Evolutionary conservation across 2,113 vertebrate species (phyloP).

Genomic region (Callipepla californica): DNA sequence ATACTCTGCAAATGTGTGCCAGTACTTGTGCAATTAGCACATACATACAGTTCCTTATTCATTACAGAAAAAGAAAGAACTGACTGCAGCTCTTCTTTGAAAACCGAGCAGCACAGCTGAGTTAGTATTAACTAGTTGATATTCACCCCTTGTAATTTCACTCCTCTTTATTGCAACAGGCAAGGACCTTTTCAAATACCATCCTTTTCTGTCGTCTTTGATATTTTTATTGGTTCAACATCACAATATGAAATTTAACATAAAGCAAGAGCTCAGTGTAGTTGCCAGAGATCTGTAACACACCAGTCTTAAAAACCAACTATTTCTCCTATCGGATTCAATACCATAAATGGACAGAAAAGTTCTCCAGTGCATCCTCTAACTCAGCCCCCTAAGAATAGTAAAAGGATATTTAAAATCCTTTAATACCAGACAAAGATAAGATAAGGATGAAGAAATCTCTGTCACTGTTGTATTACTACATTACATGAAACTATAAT

Average conservation of each 20-base stretch:
- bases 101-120: not conserved
- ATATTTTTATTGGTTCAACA: not conserved
- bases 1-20: not conserved
- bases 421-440: not conserved
- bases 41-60: not conserved
- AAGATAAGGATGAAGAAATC: not conserved
- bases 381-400: not conserved
- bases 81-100: not conserved
- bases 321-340: not conserved
- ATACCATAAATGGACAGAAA: not conserved
- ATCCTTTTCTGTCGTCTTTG: not conserved
- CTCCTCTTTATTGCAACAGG: not conserved
- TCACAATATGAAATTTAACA: not conserved
- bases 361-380: not conserved
- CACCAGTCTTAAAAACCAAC: not conserved
- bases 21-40: not conserved
- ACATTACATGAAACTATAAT: not conserved
- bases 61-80: not conserved
- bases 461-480: not conserved
- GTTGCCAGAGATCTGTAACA: not conserved
- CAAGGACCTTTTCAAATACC: not conserved
- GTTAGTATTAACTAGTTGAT: not conserved
- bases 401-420: not conserved
- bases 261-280: not conserved
- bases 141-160: not conserved